phyloP scores from a whole-genome alignment of 1,140 invertebrate genomes.

The Drosophila lini region DNA sequence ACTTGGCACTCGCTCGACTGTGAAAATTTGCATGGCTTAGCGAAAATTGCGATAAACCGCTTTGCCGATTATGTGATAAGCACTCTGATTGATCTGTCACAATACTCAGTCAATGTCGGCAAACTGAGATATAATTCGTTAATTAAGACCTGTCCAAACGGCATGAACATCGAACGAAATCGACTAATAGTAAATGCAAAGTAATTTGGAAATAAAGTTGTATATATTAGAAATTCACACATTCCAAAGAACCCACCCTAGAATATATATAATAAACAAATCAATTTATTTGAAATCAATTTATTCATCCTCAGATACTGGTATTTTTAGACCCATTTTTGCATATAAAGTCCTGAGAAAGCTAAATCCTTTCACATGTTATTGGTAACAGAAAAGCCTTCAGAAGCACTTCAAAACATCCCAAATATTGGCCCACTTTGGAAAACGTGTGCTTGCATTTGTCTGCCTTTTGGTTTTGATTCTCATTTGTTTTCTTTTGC shows the following conservation, averaged over 20 bases:
- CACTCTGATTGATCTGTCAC: slow-evolving; percentile 55
- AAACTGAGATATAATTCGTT: slow-evolving; percentile 31
- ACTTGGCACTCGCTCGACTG: slow-evolving; percentile 68
- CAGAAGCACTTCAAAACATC: slow-evolving; percentile 13
- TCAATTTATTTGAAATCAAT: background rate
- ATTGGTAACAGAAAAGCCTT: slow-evolving; percentile 30
- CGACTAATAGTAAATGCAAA: no score
- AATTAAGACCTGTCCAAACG: slow-evolving; percentile 21
- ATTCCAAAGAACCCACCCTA: background rate
- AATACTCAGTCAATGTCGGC: slow-evolving; percentile 54
- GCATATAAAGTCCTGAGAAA: slow-evolving; percentile 41
- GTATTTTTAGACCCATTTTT: slow-evolving; percentile 5
- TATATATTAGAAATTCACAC: no score
- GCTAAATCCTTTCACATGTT: slow-evolving; percentile 47
- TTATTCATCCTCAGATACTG: background rate
- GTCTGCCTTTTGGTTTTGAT: slow-evolving; percentile 39
- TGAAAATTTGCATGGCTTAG: slow-evolving; percentile 70
- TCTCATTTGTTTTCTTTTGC: slow-evolving; percentile 25
- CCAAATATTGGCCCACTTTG: background rate
- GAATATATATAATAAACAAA: background rate
- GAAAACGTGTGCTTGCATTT: slow-evolving; percentile 65
- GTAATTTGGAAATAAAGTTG: no score
- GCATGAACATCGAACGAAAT: background rate
- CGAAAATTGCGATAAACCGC: slow-evolving; percentile 70
- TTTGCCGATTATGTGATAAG: slow-evolving; percentile 60